These are phyloP conservation scores for Drosophila seguyi DNA, from an alignment of 1,140 invertebrate species.

Conservation along the genomic window DNA sequence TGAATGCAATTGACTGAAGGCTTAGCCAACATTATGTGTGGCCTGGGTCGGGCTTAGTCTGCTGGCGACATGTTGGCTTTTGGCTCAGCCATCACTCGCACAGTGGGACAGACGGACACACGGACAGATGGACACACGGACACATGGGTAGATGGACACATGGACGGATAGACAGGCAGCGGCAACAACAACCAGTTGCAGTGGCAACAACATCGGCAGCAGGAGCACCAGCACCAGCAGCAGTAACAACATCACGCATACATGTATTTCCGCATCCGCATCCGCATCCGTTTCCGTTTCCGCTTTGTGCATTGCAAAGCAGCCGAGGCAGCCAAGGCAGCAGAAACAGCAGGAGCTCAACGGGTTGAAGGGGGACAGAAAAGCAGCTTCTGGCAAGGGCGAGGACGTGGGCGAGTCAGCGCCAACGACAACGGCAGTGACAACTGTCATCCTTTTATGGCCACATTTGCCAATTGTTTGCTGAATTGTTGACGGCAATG, in stretches of 20 bases:
- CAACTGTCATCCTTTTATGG: constrained; percentile 80
- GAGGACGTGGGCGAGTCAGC: constrained; percentile 28
- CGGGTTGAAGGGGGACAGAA: not conserved
- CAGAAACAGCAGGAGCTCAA: constrained; percentile 34
- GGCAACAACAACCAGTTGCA: constrained; percentile 54
- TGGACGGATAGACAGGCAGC: constrained; percentile 21
- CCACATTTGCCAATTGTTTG: constrained; percentile 83
- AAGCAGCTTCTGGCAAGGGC: not conserved
- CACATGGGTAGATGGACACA: constrained; percentile 16
- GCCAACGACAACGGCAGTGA: constrained; percentile 58
- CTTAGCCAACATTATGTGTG: constrained; percentile 70
- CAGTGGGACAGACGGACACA: constrained; percentile 24
- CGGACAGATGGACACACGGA: constrained; percentile 15
- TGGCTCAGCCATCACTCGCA: constrained; percentile 62
- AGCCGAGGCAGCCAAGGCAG: constrained; percentile 57
- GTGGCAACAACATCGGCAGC: constrained; percentile 16
- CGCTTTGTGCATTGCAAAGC: constrained; percentile 77
- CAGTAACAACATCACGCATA: constrained; percentile 66
- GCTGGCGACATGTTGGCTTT: constrained; percentile 80
- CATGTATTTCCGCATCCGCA: constrained; percentile 79
- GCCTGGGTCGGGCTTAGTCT: constrained; percentile 69
- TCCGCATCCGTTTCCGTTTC: constrained; percentile 75
- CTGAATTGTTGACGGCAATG: constrained; percentile 79
- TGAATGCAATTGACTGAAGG: constrained; percentile 81
- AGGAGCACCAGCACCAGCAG: constrained; percentile 2